Evolutionary conservation across 1,140 invertebrate genomes (phyloP), one percentile per base, ranked within the genome.

Genomic region (Ceratitis capitata): DNA sequence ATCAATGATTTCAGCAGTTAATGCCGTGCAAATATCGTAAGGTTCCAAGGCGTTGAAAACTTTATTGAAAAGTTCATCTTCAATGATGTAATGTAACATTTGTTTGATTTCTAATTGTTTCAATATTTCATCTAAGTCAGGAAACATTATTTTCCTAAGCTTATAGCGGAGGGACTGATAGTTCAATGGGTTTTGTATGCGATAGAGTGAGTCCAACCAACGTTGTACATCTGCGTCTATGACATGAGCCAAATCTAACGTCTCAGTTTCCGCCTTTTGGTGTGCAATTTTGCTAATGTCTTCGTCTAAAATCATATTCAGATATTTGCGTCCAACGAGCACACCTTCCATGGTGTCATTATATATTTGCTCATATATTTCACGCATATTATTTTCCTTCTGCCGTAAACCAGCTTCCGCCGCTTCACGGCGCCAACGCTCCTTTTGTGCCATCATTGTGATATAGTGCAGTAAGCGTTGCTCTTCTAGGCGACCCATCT

Each of bases 301-400:
- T 58, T 94, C 93, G 3, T 93, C 92, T 9, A 96, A 93, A 29
- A 96, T 93, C 86, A 94, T 93, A 86, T 95, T 93, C 53, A 96
- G 92, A 89, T 95, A 96, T 0, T 93, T 89, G 47, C 82, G 49
- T 3, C 49, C 45, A 19, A 53, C 7, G 7, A 29, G 42, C 1
- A 9, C 10, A 16, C 42, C n/a, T 47, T 16, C 78, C 23, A 51
- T 26, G 12, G 45, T 92, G 69, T 88, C 88, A 35, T 45, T 87
- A 85, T 95, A 96, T 83, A 96, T 93, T 91, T 96, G 95, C 88
- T 96, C 95, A 83, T 95, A 94, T 88, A 96, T 94, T 84, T 93
- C 86, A 45, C 95, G 92, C 84, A 94, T 89, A 85, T 94, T 91
- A 86, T 94, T 92, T 88, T 96, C 95, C 45, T 93, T 91, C 87